These are phyloP conservation scores for Sarcophaga rosellei DNA, from an alignment of 2,888 invertebrate genomes.

Conservation along the genomic window DNA sequence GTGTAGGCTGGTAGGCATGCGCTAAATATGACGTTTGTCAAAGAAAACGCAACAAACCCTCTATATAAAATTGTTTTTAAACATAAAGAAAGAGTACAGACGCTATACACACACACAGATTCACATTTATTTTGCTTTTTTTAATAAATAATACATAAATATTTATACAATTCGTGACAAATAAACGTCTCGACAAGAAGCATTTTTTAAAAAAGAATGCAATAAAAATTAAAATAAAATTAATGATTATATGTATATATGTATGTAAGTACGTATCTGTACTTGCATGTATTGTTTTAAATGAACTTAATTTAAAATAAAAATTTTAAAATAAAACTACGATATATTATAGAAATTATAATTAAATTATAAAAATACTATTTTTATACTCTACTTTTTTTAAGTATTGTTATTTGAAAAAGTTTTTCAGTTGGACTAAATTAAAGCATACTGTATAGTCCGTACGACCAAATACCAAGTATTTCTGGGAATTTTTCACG, in stretches of 20 bases:
- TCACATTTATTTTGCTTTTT: background rate
- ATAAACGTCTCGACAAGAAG: background rate
- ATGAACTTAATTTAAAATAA: no score
- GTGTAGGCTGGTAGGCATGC: constrained; percentile 63
- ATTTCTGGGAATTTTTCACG: constrained; percentile 44
- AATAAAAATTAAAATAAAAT: no score
- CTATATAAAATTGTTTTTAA: background rate
- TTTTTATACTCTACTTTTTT: no score
- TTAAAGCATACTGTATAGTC: no score
- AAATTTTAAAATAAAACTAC: no score
- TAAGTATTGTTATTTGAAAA: background rate
- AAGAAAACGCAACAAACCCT: constrained; percentile 30
- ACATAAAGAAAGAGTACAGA: background rate
- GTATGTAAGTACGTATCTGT: no score
- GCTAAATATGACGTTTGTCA: constrained; percentile 25
- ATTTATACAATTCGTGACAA: constrained; percentile 12
- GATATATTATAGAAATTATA: no score
- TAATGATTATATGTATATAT: no score
- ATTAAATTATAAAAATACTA: no score
- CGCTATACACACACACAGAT: background rate
- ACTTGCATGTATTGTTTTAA: no score
- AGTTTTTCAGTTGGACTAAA: no score
- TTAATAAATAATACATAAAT: background rate
- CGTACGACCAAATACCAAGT: background rate
- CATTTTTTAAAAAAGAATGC: background rate